Percentiles rank a stretch among this genome's conserved stretches.
These are phyloP conservation scores for Koerneria pararmatus DNA, from an alignment of 2,888 invertebrate species.

Conservation along the genomic window DNA sequence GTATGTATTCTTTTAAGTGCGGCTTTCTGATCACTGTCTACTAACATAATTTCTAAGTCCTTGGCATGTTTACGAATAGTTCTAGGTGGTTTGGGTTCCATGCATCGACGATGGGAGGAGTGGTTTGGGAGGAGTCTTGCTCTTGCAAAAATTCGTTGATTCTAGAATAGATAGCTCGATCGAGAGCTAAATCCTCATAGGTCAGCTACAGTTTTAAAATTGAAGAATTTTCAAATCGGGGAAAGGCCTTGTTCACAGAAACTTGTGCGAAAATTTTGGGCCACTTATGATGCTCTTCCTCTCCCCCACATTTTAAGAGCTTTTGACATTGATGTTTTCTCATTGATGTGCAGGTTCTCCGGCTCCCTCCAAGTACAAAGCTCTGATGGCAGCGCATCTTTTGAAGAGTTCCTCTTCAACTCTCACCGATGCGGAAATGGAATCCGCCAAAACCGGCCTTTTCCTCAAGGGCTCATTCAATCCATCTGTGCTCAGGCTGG, in stretches of 20 bases:
- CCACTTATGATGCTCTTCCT: neutral
- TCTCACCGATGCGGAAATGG: constrained; percentile 13
- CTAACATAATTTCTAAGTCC: too few relatives aligned
- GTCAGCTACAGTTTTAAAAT: too few relatives aligned
- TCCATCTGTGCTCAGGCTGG: neutral
- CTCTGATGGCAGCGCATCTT: constrained; percentile 17
- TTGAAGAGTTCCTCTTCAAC: constrained; percentile 19
- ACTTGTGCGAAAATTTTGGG: neutral
- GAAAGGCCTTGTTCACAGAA: neutral
- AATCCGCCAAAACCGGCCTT: constrained; percentile 19
- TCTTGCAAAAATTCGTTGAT: too few relatives aligned
- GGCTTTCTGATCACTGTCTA: too few relatives aligned
- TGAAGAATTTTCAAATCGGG: too few relatives aligned
- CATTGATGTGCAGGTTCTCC: neutral
- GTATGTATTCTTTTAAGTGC: too few relatives aligned
- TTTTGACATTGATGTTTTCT: neutral
- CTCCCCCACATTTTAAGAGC: neutral
- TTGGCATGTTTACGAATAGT: too few relatives aligned
- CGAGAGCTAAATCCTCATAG: too few relatives aligned
- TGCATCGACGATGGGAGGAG: too few relatives aligned
- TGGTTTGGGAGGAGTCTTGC: too few relatives aligned
- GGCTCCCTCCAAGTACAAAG: constrained; percentile 13
- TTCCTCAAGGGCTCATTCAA: constrained; percentile 11
- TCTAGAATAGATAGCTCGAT: too few relatives aligned
- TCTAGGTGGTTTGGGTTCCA: too few relatives aligned